Percentiles rank a stretch among this genome's conserved stretches.
phyloP scores from a whole-genome alignment of 2,113 vertebrate genomes.

The Drymodes brunneopygia region DNA sequence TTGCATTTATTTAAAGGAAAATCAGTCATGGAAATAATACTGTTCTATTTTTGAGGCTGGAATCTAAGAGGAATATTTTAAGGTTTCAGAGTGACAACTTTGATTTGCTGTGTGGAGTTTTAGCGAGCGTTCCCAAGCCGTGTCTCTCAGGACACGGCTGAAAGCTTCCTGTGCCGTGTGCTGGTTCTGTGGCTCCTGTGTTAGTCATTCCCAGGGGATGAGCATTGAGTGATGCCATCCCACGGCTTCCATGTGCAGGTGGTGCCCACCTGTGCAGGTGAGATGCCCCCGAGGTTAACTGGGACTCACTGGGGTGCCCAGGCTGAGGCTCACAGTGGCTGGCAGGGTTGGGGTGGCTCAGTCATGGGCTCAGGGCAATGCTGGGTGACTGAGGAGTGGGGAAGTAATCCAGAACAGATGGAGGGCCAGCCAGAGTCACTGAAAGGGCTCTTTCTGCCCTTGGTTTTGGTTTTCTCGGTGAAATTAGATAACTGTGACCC shows the following conservation, averaged over 20 bases:
- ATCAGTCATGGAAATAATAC: neutral
- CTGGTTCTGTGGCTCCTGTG: neutral
- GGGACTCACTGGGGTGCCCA: neutral
- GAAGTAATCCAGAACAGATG: neutral
- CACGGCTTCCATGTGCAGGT: neutral
- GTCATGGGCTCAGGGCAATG: neutral
- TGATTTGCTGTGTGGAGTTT: neutral
- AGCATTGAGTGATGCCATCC: neutral
- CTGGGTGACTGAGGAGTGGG: neutral
- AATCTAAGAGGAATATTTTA: conserved; percentile 15
- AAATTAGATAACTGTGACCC: neutral
- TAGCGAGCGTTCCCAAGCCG: neutral
- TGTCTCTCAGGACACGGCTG: neutral
- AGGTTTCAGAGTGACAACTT: conserved; percentile 16
- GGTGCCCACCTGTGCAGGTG: neutral
- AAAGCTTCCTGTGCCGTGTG: neutral
- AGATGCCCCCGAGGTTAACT: neutral
- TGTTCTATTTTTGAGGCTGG: conserved; percentile 28
- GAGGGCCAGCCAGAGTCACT: neutral
- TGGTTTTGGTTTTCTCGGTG: conserved; percentile 7
- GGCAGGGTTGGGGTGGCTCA: neutral
- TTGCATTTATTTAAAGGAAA: conserved; percentile 42
- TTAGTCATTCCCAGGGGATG: fast-evolving
- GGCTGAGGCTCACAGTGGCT: neutral
- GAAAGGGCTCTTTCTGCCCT: neutral